phyloP scores from a whole-genome alignment of 2,113 vertebrate species.

The Perognathus longimembris region DNA sequence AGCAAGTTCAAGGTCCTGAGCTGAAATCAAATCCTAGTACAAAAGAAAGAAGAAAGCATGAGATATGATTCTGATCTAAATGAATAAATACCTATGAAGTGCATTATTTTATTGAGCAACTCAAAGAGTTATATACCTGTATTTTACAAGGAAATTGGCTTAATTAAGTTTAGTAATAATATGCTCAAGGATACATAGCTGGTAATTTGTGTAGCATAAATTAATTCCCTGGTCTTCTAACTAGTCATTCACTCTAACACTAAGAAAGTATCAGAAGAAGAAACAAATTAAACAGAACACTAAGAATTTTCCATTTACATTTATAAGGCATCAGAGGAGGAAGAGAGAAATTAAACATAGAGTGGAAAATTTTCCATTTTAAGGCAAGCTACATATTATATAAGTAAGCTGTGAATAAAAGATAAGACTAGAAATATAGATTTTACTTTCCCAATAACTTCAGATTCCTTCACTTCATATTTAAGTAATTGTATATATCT shows the following conservation, averaged over 20 bases:
- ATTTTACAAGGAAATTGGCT: not conserved
- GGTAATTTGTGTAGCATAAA: conserved; percentile 2
- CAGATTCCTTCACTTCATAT: not conserved
- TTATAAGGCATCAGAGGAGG: conserved; percentile 2
- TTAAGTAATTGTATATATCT: conserved; percentile 36
- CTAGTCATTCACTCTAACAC: conserved; percentile 43
- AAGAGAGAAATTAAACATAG: conserved; percentile 25
- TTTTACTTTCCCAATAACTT: conserved; percentile 48
- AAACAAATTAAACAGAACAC: conserved; percentile 57
- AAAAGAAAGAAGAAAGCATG: not conserved
- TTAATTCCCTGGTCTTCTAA: not conserved
- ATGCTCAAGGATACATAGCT: conserved; percentile 1
- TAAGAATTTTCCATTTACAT: conserved; percentile 51
- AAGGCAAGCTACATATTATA: conserved; percentile 5
- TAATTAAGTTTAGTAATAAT: conserved; percentile 1
- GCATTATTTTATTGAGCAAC: conserved; percentile 17
- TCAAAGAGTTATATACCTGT: not conserved
- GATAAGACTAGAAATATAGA: conserved; percentile 8
- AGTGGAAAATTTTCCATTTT: conserved; percentile 62
- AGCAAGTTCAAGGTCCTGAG: too few species aligned
- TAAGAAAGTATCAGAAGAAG: conserved; percentile 36
- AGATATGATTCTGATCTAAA: not conserved
- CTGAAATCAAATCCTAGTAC: too few species aligned
- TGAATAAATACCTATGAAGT: not conserved
- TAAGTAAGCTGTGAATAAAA: conserved; percentile 20